Evolutionary conservation across 2,113 vertebrate genomes (phyloP).

Genomic region (Corvus hawaiiensis): DNA sequence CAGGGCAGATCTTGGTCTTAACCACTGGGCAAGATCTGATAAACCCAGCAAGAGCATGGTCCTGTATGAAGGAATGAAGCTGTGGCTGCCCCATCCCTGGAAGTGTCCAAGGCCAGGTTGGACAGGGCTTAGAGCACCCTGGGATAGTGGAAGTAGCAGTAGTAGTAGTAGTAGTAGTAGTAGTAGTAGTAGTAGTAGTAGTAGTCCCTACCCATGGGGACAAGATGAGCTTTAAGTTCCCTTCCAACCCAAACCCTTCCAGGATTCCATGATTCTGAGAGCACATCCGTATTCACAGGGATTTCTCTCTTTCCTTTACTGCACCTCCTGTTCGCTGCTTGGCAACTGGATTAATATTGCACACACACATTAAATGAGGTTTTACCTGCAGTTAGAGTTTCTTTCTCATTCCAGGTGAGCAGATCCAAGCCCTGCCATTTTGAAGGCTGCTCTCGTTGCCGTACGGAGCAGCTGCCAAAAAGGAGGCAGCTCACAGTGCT

Average conservation of each 20-base stretch:
- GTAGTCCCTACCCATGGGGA: not conserved
- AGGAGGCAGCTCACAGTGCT: not conserved
- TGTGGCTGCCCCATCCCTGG: not conserved
- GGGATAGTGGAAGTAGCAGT: not conserved
- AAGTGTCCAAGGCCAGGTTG: not conserved
- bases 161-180: too few species aligned
- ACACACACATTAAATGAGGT: not conserved
- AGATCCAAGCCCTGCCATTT: not conserved
- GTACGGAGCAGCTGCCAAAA: not conserved
- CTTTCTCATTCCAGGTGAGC: not conserved
- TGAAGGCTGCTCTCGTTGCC: not conserved
- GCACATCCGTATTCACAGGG: not conserved
- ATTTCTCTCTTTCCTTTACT: not conserved
- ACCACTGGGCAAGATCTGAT: not conserved
- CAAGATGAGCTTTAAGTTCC: not conserved
- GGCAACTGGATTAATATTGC: conserved; percentile 24
- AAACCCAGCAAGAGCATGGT: not conserved
- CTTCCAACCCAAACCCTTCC: not conserved
- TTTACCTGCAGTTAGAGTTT: not conserved
- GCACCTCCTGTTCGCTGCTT: not conserved
- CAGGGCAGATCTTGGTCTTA: not conserved
- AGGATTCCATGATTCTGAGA: not conserved
- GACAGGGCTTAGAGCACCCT: rapidly evolving
- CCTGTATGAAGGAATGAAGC: not conserved
- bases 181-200: too few species aligned